phyloP scores from a whole-genome alignment of 2,113 vertebrate species.

The Irena cyanogastra region DNA sequence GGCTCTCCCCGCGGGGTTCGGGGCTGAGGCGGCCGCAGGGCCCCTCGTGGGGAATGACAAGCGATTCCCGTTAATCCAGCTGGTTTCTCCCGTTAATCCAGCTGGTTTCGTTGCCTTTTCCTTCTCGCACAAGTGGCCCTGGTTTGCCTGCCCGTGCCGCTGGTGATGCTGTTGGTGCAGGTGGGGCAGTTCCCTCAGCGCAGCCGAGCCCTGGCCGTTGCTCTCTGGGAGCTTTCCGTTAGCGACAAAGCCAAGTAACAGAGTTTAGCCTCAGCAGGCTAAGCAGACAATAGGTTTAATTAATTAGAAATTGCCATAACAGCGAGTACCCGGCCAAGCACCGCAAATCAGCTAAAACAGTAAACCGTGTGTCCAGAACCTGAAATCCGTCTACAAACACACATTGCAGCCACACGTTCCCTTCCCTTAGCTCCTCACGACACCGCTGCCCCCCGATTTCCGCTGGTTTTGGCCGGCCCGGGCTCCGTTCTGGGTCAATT shows the following conservation, averaged over 20 bases:
- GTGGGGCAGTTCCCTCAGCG: neutral
- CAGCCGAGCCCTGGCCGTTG: neutral
- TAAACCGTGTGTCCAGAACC: neutral
- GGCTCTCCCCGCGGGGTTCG: neutral
- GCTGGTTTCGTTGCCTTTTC: neutral
- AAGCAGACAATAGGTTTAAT: fast-evolving
- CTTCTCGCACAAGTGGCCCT: fast-evolving
- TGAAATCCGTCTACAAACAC: fast-evolving
- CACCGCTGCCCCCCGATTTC: fast-evolving
- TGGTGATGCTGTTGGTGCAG: neutral
- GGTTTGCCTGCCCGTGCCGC: neutral
- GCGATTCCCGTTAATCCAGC: neutral
- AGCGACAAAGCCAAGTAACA: neutral
- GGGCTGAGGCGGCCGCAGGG: neutral
- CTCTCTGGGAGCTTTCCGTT: neutral
- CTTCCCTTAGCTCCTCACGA: fast-evolving
- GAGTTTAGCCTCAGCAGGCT: fast-evolving
- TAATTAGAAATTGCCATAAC: fast-evolving
- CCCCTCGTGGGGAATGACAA: too few relatives aligned
- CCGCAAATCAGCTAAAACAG: neutral
- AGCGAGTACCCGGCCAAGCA: neutral
- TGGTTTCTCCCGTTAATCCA: neutral
- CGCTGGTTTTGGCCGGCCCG: fast-evolving
- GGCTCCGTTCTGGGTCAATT: fast-evolving
- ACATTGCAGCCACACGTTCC: fast-evolving